These are phyloP conservation scores for Caenorhabditis elegans DNA, from an alignment of 1,140 invertebrate species.

Conservation along the genomic window WBcel235 BX284604.4:345501-346000, in stretches of 20 bases:
- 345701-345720: constrained; percentile 2
- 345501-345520: no score
- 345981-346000: constrained; percentile 4
- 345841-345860: constrained; percentile 27
- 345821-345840: background rate
- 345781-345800: constrained; percentile 44
- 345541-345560: no score
- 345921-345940: constrained; percentile 32
- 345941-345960: no score
- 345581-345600: no score
- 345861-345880: constrained; percentile 4
- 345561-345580: no score
- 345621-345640: no score
- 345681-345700: constrained; percentile 21
- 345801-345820: background rate
- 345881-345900: constrained; percentile 31
- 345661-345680: constrained; percentile 44
- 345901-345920: constrained; percentile 38
- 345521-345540: no score
- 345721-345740: constrained; percentile 7
- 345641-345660: constrained; percentile 49
- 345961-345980: background rate
- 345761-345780: constrained; percentile 44
- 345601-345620: no score
- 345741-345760: constrained; percentile 39